phyloP scores from a whole-genome alignment of 2,797 vertebrate genomes.

The Pseudomugil gertrudae region DNA sequence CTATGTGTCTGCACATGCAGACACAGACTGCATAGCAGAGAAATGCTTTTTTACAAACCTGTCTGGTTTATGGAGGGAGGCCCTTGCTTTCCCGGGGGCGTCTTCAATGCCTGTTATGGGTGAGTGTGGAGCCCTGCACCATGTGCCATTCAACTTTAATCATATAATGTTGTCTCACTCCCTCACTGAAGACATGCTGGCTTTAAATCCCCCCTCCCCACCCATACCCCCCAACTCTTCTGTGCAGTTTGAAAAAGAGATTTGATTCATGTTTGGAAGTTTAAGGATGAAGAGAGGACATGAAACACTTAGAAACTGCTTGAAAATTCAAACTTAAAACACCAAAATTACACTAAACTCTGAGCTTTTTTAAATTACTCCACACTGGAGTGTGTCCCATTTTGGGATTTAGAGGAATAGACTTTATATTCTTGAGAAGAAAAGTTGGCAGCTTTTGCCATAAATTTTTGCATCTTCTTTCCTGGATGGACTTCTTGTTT shows the following conservation, averaged over 20 bases:
- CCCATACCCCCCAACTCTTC: slow-evolving; percentile 17
- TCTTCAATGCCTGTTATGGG: slow-evolving; percentile 70
- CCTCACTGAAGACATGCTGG: slow-evolving; percentile 52
- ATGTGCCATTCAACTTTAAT: slow-evolving; percentile 79
- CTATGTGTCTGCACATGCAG: slow-evolving; percentile 5
- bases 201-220: slow-evolving; percentile 51
- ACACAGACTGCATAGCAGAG: slow-evolving; percentile 35
- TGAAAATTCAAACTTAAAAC: background rate
- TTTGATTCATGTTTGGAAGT: slow-evolving; percentile 34
- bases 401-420: slow-evolving; percentile 12
- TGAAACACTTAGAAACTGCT: slow-evolving; percentile 15
- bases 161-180: slow-evolving; percentile 70
- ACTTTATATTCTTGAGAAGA: background rate
- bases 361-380: slow-evolving; percentile 14
- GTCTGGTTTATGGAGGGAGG: slow-evolving; percentile 62
- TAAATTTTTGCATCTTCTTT: slow-evolving; percentile 28
- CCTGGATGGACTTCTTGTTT: slow-evolving; percentile 35
- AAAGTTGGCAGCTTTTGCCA: slow-evolving; percentile 12
- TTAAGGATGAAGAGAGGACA: slow-evolving; percentile 41
- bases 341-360: background rate
- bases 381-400: background rate
- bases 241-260: slow-evolving; percentile 49
- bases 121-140: slow-evolving; percentile 58
- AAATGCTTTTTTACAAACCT: slow-evolving; percentile 62
- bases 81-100: slow-evolving; percentile 63